Percentiles rank a stretch among this genome's conserved stretches.
phyloP scores from a whole-genome alignment of 2,797 vertebrate species.

The Pseudochirops cupreus region DNA sequence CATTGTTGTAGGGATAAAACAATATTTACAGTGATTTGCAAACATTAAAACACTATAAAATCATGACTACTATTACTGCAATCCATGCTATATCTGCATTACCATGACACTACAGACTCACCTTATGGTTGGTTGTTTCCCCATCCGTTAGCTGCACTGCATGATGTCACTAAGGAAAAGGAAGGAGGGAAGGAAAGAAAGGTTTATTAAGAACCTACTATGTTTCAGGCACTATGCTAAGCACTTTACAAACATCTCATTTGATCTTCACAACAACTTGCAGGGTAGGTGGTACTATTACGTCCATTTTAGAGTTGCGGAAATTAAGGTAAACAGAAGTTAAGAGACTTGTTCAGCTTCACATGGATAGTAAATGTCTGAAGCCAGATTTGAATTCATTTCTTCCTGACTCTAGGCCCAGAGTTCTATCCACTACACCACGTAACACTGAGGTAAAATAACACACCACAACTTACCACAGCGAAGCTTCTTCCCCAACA shows the following conservation, averaged over 20 bases:
- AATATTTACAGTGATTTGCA: no score
- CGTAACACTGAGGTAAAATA: not conserved
- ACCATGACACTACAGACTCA: no score
- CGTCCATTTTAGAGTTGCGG: not conserved
- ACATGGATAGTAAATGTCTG: not conserved
- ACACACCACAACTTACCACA: not conserved
- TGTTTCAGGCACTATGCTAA: no score
- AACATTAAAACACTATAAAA: no score
- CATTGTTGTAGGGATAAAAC: no score
- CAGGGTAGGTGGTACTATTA: not conserved
- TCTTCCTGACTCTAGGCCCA: not conserved
- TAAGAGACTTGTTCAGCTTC: not conserved
- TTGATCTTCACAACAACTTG: not conserved
- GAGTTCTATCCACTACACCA: not conserved
- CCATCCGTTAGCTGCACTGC: no score
- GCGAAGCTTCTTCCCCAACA: not conserved
- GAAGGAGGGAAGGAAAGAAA: not conserved
- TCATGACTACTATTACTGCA: no score
- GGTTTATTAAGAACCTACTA: not conserved
- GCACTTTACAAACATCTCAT: not conserved
- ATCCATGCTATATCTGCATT: no score
- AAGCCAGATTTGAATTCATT: not conserved
- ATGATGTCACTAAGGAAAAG: not conserved
- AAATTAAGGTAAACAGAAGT: not conserved
- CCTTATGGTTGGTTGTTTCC: no score